Evolutionary conservation across 2,113 vertebrate species (phyloP), one percentile per base, ranked within the genome.

Genomic region (Butorides virescens): DNA sequence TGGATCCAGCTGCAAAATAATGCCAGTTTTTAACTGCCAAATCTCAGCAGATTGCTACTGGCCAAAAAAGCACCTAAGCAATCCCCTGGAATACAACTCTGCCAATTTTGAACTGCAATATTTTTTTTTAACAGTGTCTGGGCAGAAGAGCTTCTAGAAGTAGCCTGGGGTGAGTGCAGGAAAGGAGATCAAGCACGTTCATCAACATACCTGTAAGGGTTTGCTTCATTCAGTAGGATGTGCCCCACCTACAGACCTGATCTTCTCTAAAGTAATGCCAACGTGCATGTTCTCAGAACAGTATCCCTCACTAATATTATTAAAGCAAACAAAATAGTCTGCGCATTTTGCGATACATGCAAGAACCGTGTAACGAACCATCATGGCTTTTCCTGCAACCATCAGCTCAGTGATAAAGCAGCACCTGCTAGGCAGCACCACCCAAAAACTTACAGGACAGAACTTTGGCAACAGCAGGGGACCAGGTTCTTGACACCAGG

Each of bases 321-420:
- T 14, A 46, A 4, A 22, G 27, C 34, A 78, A 55, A 79, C 23
- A 59, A n/a, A 87, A 53, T 0, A 11, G 9, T 7, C 11, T 0
- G 4, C 20, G 6, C 1, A 0, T 5, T 70, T 62, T 66, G 49
- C 15, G 44, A 6, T 9, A 37, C 1, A 0, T 11, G 26, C 0
- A 5, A 87, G 15, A 50, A 42, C 1, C 15, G 14, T 2, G 1
- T 0, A 58, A 52, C 0, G 5, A 67, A 37, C 4, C 8, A 8
- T 0, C 9, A 4, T 22, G 8, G 74, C 14, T 37, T 46, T n/a
- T 23, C 23, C 61, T 16, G 12, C 37, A 74, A 13, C 36, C 17
- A 32, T 10, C 62, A 47, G 78, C 12, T 59, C 71, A 47, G 71
- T 1, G 29, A 36, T 4, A 26, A 20, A n/a, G 39, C 8, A 75